These are phyloP conservation scores for Polyommatus iphigenia DNA, from an alignment of 2,888 invertebrate species.

Conservation along the genomic window DNA sequence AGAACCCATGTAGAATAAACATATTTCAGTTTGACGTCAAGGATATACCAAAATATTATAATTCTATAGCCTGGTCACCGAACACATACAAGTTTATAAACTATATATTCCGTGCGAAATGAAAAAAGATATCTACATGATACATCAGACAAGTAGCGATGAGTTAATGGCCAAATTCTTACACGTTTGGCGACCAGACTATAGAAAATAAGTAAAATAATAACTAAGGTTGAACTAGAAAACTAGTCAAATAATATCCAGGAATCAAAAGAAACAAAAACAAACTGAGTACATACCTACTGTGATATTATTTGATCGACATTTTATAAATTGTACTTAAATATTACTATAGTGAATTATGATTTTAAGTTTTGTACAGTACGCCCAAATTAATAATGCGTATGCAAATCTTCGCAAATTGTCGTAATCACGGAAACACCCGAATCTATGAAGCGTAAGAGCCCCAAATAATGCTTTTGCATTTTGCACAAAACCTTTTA, in stretches of 20 bases:
- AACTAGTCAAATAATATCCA: too few relatives aligned
- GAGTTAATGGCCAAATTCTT: neutral
- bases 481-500: too few relatives aligned
- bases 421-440: too few relatives aligned
- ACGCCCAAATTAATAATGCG: too few relatives aligned
- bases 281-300: too few relatives aligned
- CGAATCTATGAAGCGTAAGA: too few relatives aligned
- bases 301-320: neutral
- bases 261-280: too few relatives aligned
- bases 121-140: neutral
- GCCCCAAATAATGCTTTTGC: too few relatives aligned
- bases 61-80: neutral
- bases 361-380: neutral
- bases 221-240: neutral
- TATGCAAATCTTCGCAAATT: too few relatives aligned
- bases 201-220: neutral
- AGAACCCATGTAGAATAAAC: neutral
- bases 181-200: neutral
- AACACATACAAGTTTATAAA: neutral
- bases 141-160: too few relatives aligned
- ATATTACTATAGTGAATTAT: neutral
- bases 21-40: neutral
- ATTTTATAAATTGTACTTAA: neutral
- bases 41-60: neutral
- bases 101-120: neutral